Conservation (phyloP, 2,113 vertebrate species). For the Petaurus breviceps region DNA sequence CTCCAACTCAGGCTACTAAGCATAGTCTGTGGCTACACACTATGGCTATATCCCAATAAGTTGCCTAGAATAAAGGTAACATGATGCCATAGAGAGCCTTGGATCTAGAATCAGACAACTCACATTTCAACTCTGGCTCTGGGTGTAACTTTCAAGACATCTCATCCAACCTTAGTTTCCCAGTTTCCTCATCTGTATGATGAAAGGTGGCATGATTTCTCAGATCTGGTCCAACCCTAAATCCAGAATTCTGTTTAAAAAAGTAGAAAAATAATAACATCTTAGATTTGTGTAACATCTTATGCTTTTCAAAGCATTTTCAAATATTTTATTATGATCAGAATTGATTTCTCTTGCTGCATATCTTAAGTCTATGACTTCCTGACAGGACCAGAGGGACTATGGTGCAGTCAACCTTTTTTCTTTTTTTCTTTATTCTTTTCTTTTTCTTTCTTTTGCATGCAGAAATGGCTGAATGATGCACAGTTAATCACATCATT, state of each 20-base stretch:
- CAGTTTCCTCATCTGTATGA: not conserved
- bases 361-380: not conserved
- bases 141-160: not conserved
- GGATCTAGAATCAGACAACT: not conserved
- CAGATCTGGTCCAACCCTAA: not conserved
- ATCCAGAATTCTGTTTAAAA: not conserved
- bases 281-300: not conserved
- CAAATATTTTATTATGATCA: not conserved
- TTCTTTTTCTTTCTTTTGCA: not conserved
- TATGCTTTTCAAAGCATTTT: not conserved
- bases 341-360: not conserved
- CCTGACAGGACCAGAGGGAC: not conserved
- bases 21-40: not conserved
- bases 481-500: not conserved
- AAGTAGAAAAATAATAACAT: not conserved
- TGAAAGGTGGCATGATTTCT: not conserved
- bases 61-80: not conserved
- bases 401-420: not conserved
- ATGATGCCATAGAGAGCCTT: not conserved
- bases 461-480: not conserved
- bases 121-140: not conserved
- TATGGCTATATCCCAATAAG: not conserved
- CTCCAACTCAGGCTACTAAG: not conserved
- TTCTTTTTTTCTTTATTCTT: not conserved
- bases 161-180: not conserved